These are phyloP conservation scores for Hippoglossus stenolepis DNA, from an alignment of 2,113 vertebrate genomes.

Conservation along the genomic window DNA sequence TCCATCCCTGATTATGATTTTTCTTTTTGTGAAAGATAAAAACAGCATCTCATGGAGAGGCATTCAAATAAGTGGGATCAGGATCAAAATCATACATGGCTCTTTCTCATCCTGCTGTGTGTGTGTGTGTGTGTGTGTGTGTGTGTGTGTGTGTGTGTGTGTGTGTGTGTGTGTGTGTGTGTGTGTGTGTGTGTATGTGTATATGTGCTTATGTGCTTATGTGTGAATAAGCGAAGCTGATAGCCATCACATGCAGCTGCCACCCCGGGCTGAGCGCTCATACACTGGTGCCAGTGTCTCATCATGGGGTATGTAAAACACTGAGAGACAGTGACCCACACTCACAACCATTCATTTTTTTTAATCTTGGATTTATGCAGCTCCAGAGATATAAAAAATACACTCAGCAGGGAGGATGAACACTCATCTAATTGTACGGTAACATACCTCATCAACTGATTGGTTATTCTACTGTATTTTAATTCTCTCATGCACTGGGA, in stretches of 20 bases:
- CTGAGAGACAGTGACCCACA: slow-evolving; percentile 39
- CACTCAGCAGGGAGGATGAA: slow-evolving; percentile 37
- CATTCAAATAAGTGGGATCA: slow-evolving; percentile 49
- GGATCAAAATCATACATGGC: slow-evolving; percentile 56
- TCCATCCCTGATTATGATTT: neutral
- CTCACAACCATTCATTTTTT: slow-evolving; percentile 12
- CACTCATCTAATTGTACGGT: slow-evolving; percentile 22
- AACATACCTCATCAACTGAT: slow-evolving; percentile 36
- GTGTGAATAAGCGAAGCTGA: slow-evolving; percentile 39
- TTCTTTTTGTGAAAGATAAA: neutral
- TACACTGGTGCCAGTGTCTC: slow-evolving; percentile 56
- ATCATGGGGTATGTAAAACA: slow-evolving; percentile 70
- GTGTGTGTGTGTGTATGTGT: slow-evolving; percentile 25
- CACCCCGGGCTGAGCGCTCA: slow-evolving; percentile 36
- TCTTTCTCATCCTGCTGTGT: slow-evolving; percentile 51
- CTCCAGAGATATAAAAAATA: slow-evolving; percentile 17
- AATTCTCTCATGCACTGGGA: neutral
- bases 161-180: slow-evolving; percentile 22
- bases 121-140: slow-evolving; percentile 23
- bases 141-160: slow-evolving; percentile 3
- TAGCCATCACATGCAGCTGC: slow-evolving; percentile 69
- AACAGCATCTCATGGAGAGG: slow-evolving; percentile 33
- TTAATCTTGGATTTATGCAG: slow-evolving; percentile 1
- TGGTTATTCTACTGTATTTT: slow-evolving; percentile 7
- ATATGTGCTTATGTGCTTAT: slow-evolving; percentile 26